Base-by-base conservation (phyloP, 1,140 invertebrate genomes). In the Lasioglossum albipes region DNA sequence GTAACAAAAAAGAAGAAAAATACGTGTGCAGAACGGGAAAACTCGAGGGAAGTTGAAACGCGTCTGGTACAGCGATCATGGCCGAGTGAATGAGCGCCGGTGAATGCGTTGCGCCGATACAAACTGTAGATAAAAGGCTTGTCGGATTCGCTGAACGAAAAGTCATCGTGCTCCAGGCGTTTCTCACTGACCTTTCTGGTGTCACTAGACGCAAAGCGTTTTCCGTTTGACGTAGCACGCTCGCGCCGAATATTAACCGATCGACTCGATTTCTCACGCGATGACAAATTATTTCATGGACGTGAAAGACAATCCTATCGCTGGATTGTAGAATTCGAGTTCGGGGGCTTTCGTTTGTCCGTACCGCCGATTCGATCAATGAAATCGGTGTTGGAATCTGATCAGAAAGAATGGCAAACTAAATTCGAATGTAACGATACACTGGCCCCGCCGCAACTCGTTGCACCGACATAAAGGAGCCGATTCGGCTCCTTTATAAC, bases 111-210 rank as follows among this genome's bases (percentile, higher is more conserved):
- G 31, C 31, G 62, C 18, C 7, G 45, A 54, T 65, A 49, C 73
- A 22, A 13, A 16, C 7, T 5, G 16, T 22, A n/a, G 18, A 57
- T 45, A 45, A 76, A 76, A n/a, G 49, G n/a, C 10, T 61, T 7
- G 49, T 45, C 49, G 36, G 36, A 42, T 6, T 6, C 22, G 36
- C 4, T 59, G 42, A 68, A 68, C 36, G 64, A 68, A 59, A 59
- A 59, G 52, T 76, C 74, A 13, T 57, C 18, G 49, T 7, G 49
- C 31, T 76, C 42, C 20, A 68, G 36, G 52, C n/a, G 20, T 18
- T 6, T 45, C 22, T 2, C 4, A 16, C 18, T 7, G n/a, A 10
- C 16, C 18, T 61, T 42, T 72, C 13, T n/a, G 66, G 10, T 1
- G 64, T 62, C 22, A 16, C 6, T 42, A 9, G n/a, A n/a, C 41